A percentile compares a stretch with the other conserved stretches of the same genome.
Evolutionary conservation across 2,888 invertebrate species (phyloP).

Genomic region (Beris morrisii): DNA sequence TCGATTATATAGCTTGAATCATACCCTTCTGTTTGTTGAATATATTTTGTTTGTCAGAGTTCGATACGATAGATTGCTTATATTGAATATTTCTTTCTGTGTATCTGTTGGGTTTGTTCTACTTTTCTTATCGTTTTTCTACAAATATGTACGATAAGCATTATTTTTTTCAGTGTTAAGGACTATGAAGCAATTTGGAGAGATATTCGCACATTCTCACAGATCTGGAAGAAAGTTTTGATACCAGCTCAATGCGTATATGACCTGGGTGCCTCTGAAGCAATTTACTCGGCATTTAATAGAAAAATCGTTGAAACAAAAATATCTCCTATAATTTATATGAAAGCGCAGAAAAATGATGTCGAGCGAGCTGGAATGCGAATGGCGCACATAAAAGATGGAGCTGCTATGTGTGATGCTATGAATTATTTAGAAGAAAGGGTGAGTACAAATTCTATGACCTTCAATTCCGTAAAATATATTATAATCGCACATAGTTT

Average conservation of each 20-base stretch:
- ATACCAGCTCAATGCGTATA: constrained; percentile 71
- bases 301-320: constrained; percentile 61
- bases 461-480: constrained; percentile 30
- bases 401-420: constrained; percentile 85
- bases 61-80: no score
- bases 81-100: no score
- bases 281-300: constrained; percentile 65
- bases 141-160: no score
- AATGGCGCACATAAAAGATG: constrained; percentile 83
- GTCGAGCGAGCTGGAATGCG: constrained; percentile 81
- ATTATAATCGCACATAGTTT: not conserved
- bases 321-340: constrained; percentile 78
- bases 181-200: constrained; percentile 71
- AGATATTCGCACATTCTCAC: constrained; percentile 67
- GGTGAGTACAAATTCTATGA: constrained; percentile 53
- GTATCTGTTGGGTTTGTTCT: no score
- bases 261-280: constrained; percentile 73
- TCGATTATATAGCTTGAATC: no score
- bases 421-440: constrained; percentile 72
- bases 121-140: no score
- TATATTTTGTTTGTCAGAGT: no score
- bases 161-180: constrained; percentile 60
- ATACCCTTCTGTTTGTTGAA: no score
- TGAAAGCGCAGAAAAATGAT: constrained; percentile 86
- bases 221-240: constrained; percentile 67